Conservation (phyloP, 1,140 invertebrate genomes). For the Nylanderia fulva region DNA sequence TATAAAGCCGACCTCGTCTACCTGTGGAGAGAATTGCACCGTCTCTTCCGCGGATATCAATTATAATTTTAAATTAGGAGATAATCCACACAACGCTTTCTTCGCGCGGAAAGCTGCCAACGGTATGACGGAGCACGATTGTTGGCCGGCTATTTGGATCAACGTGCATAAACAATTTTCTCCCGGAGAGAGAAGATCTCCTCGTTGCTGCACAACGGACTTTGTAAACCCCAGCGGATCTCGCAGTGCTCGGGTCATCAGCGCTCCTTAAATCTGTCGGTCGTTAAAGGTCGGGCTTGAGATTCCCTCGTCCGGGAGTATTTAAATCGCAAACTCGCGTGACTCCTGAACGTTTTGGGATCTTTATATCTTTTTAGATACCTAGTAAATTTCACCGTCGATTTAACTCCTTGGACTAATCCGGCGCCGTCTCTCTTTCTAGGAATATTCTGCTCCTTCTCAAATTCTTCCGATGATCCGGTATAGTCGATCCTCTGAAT, state of each 20-base stretch:
- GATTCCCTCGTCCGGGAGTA: not conserved
- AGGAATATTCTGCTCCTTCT: not conserved
- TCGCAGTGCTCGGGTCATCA: not conserved
- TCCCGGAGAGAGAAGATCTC: not conserved
- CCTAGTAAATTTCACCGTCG: not conserved
- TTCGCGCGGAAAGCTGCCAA: conserved; percentile 48
- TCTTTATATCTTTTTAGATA: not conserved
- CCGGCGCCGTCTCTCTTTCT: not conserved
- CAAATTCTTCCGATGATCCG: not conserved
- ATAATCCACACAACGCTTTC: conserved; percentile 55
- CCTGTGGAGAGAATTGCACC: not conserved
- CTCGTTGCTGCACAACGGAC: not conserved
- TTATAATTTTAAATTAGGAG: conserved; percentile 68
- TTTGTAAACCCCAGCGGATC: no score
- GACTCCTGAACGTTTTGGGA: not conserved
- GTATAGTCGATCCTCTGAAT: not conserved
- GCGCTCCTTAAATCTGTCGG: not conserved
- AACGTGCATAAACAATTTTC: conserved; percentile 62
- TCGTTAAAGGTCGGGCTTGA: not conserved
- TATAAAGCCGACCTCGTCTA: conserved; percentile 46
- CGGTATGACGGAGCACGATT: conserved; percentile 60
- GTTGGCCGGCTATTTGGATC: conserved; percentile 57
- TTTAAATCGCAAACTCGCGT: not conserved
- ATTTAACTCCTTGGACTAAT: not conserved
- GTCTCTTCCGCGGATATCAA: conserved; percentile 55